Evolutionary conservation across 2,113 vertebrate genomes (phyloP), one percentile per base, ranked within the genome.

Genomic region (Asarcornis scutulata): DNA sequence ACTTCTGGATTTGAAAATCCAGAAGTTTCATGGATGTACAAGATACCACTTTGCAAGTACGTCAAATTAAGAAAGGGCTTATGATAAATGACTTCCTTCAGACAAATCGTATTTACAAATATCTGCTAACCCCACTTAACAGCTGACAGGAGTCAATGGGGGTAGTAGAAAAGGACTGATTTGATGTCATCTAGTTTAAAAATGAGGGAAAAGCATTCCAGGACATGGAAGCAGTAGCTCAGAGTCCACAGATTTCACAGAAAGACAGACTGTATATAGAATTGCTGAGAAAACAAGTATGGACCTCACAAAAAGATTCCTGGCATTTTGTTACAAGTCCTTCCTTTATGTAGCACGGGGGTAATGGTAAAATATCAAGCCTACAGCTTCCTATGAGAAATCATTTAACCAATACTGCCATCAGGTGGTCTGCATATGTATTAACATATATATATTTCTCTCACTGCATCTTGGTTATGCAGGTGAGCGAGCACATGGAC

Each of bases 381-480:
- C 16, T 21, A 58, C n/a, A 55, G 17, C 27, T 25, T 23, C 60
- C 21, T 52, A 7, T 13, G 26, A 84, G 77, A 79, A 44, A 64
- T 42, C 38, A n/a, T 74, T 71, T 81, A 92, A 64, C n/a, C 91
- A 95, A 92, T 7, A 88, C 91, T 94, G 97, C 97, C 97, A 95
- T 64, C 97, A 92, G 89, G 97, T 46, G 97, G 78, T 91, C 80
- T 46, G 42, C 52, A 0, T 3, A 22, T 4, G 46, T 12, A 91
- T 42, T 58, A 73, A 26, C 77, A 40, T 18, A 11, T 1, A 2
- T 16, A 38, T 38, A 59, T 21, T 68, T 68, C 31, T 17, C 27
- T 56, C 23, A 13, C 16, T 2, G 38, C 17, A 29, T 14, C 42
- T 29, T 26, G 14, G 18, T 56, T 71, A 63, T 10, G 20, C 16